Conservation (phyloP, 2,113 vertebrate genomes). For the Alexandromys fortis region DNA sequence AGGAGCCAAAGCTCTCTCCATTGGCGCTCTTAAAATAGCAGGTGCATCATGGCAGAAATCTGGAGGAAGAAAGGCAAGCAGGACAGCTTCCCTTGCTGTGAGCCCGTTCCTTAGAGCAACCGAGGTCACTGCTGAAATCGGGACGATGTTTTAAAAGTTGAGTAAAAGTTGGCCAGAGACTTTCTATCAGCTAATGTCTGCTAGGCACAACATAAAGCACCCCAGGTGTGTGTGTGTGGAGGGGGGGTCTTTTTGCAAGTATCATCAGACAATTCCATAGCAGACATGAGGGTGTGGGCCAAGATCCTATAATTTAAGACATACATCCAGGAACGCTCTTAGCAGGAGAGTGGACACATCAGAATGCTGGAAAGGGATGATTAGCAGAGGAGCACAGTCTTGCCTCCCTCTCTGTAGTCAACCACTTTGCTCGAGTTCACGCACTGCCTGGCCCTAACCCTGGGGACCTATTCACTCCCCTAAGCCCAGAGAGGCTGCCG, state of each 20-base stretch:
- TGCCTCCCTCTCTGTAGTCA: neutral
- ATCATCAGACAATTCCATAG: neutral
- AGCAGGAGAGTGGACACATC: neutral
- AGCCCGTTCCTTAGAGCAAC: constrained; percentile 58
- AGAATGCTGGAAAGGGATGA: constrained; percentile 33
- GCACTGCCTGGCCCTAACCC: constrained; percentile 71
- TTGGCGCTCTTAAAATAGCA: constrained; percentile 70
- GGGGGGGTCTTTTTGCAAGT: neutral
- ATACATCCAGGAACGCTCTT: neutral
- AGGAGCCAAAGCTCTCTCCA: constrained; percentile 12
- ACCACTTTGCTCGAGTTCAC: constrained; percentile 56
- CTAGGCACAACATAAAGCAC: neutral
- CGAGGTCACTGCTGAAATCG: neutral
- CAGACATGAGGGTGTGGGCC: neutral
- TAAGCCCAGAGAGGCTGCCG: constrained; percentile 73
- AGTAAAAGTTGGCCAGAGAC: constrained; percentile 9
- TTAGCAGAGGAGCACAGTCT: neutral
- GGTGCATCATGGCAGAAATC: constrained; percentile 67
- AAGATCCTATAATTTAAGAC: neutral
- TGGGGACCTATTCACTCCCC: constrained; percentile 77
- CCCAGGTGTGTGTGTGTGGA: neutral
- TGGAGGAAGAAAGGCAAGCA: constrained; percentile 19
- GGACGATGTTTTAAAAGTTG: constrained; percentile 47
- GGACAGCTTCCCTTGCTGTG: neutral
- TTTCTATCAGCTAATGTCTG: constrained; percentile 9